Percentiles rank a stretch among this genome's conserved stretches.
phyloP scores from a whole-genome alignment of 2,888 invertebrate species.

The Nephrotoma appendiculata region DNA sequence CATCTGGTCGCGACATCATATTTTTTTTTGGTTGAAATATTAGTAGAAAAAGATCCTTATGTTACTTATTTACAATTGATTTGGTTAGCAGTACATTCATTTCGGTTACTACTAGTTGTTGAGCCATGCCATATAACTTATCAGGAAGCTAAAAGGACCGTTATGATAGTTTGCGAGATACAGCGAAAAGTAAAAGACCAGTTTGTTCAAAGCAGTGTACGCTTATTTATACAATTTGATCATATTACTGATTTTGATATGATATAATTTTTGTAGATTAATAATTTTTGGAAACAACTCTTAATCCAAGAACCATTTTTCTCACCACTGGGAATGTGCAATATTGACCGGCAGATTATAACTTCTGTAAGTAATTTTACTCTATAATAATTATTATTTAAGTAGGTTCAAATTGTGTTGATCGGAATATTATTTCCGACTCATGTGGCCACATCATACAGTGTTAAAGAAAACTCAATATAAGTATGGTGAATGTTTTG shows the following conservation, averaged over 20 bases:
- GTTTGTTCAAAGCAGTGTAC: conserved; percentile 26
- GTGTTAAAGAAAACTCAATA: no score
- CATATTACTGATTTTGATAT: background rate
- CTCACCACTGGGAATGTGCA: conserved; percentile 38
- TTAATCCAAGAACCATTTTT: conserved; percentile 29
- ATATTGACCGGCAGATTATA: conserved; percentile 36
- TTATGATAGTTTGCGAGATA: conserved; percentile 34
- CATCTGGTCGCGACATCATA: conserved; percentile 42
- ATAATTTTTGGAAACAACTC: conserved; percentile 31
- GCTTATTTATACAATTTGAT: background rate
- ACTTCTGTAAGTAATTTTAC: conserved; percentile 33
- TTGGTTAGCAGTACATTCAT: conserved; percentile 36
- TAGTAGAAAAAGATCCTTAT: conserved; percentile 28
- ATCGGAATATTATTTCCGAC: no score
- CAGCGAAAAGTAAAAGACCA: conserved; percentile 24
- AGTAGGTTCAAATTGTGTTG: no score
- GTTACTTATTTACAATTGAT: conserved; percentile 33
- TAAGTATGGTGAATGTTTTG: no score
- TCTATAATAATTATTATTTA: no score
- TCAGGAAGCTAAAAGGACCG: conserved; percentile 32
- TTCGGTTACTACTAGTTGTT: conserved; percentile 35
- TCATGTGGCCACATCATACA: no score
- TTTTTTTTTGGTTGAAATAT: conserved; percentile 35
- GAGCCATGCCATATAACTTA: conserved; percentile 38
- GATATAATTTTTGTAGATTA: conserved; percentile 17